Evolutionary conservation across 2,113 vertebrate genomes (phyloP).

Genomic region (Sclerurus mexicanus): DNA sequence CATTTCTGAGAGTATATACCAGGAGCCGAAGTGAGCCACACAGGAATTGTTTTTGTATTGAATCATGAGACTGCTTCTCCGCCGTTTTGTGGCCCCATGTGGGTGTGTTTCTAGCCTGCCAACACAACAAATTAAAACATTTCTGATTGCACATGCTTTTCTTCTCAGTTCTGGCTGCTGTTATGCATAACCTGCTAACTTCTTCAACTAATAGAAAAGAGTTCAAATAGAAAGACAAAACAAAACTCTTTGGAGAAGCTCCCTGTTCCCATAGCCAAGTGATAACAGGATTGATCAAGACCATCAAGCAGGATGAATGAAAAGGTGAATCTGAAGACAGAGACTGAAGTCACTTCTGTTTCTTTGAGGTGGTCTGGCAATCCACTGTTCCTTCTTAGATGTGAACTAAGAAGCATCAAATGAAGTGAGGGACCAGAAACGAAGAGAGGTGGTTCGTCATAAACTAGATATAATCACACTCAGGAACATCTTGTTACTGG

Average conservation of each 20-base stretch:
- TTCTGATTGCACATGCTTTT: background rate
- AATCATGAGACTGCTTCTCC: background rate
- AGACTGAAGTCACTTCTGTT: background rate
- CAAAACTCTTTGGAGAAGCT: background rate
- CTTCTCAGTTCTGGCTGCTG: background rate
- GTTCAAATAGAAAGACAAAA: background rate
- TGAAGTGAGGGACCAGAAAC: background rate
- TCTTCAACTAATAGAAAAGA: background rate
- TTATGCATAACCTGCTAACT: background rate
- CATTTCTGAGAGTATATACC: background rate
- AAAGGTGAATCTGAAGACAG: background rate
- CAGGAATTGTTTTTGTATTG: background rate
- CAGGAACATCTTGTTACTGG: fast-evolving
- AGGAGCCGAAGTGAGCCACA: background rate
- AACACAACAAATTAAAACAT: constrained; percentile 50
- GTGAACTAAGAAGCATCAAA: background rate
- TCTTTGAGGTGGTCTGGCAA: background rate
- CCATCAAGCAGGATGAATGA: background rate
- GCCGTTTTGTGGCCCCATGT: background rate
- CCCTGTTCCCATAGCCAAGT: background rate
- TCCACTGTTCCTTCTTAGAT: background rate
- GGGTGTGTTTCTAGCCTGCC: constrained; percentile 29
- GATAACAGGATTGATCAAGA: background rate
- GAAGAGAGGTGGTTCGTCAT: background rate
- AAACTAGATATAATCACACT: background rate